Percentiles rank a stretch among this genome's conserved stretches.
Conservation (phyloP, 2,797 vertebrate genomes). For the Myiothlypis chrysogaster region DNA sequence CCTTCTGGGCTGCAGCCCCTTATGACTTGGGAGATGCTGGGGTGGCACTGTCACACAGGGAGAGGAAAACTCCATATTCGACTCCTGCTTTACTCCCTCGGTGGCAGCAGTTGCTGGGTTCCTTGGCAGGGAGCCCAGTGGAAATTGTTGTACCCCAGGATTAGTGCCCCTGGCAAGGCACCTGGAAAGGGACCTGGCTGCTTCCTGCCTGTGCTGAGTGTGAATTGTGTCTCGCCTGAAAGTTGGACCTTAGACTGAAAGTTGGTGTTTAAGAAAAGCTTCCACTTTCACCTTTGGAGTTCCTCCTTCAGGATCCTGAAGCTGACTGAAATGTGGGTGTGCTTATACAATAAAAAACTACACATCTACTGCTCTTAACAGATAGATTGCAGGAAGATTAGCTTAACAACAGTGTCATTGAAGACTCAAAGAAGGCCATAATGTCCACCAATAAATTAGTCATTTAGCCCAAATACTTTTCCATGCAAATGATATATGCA, state of each 20-base stretch:
- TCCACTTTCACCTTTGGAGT: neutral
- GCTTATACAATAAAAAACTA: neutral
- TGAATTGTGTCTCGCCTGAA: neutral
- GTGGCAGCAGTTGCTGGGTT: neutral
- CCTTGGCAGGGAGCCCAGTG: neutral
- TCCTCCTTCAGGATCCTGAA: neutral
- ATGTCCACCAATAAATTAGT: neutral
- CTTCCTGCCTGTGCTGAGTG: neutral
- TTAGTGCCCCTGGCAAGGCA: neutral
- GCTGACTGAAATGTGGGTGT: neutral
- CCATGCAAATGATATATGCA: neutral
- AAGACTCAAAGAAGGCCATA: neutral
- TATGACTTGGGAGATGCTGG: neutral
- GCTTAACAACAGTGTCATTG: neutral
- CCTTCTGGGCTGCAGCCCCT: neutral
- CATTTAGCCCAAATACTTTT: neutral
- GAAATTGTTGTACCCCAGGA: neutral
- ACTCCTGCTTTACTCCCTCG: neutral
- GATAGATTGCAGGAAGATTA: neutral
- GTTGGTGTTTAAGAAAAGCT: neutral
- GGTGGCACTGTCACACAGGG: accelerated
- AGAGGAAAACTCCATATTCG: neutral
- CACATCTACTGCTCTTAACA: neutral
- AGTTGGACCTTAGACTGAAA: neutral
- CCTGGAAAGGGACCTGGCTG: neutral